These are phyloP conservation scores for Columbina picui DNA, from an alignment of 2,113 vertebrate genomes.

Conservation along the genomic window DNA sequence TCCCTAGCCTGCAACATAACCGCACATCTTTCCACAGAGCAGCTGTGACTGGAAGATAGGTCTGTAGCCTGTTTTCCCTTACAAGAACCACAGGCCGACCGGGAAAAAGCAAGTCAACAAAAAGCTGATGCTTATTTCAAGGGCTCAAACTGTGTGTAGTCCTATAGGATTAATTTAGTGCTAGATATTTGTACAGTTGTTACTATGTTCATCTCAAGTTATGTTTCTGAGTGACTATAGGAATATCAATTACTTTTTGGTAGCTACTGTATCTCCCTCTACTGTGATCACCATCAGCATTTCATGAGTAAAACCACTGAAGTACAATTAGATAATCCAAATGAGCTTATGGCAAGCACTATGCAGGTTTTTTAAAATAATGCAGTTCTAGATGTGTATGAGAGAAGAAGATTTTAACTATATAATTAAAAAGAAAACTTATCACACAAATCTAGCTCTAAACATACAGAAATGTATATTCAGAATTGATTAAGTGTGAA, in stretches of 20 bases:
- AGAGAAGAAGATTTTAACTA: background rate
- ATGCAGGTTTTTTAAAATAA: background rate
- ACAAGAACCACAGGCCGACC: rapidly evolving
- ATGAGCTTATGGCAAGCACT: background rate
- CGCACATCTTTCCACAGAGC: background rate
- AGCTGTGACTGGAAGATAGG: background rate
- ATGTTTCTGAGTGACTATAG: background rate
- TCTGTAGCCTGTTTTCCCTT: background rate
- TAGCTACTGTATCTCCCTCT: background rate
- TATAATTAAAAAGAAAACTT: background rate
- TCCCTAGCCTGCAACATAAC: background rate
- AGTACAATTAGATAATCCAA: background rate
- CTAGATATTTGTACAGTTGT: background rate
- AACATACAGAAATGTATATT: background rate
- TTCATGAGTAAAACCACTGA: background rate
- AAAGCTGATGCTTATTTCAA: background rate
- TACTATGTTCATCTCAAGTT: background rate
- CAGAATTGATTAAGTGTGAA: background rate
- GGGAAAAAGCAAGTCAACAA: background rate
- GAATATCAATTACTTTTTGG: background rate
- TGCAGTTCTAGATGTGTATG: too few species aligned
- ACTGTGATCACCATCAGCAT: background rate
- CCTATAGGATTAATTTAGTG: background rate
- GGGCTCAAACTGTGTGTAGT: background rate
- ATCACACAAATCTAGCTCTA: background rate